phyloP scores from a whole-genome alignment of 1,140 invertebrate species.

The Bombus ignitus region DNA sequence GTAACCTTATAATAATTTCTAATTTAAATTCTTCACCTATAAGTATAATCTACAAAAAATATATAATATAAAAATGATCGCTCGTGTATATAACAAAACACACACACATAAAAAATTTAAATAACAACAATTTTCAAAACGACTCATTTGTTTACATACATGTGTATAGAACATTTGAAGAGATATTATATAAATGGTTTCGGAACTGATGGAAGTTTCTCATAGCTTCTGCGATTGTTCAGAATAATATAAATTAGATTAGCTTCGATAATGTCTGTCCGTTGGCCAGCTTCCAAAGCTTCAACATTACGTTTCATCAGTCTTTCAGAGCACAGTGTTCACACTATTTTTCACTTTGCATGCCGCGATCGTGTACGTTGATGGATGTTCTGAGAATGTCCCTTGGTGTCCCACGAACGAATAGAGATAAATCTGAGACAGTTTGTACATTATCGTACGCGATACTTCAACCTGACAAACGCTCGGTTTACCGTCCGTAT shows the following conservation, averaged over 20 bases:
- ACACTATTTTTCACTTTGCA: constrained; percentile 41
- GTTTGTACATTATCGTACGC: neutral
- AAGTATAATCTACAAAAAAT: too few relatives aligned
- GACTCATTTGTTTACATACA: too few relatives aligned
- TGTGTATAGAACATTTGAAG: too few relatives aligned
- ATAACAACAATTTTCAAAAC: too few relatives aligned
- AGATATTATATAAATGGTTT: too few relatives aligned
- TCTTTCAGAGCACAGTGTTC: constrained; percentile 4
- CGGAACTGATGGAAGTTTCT: too few relatives aligned
- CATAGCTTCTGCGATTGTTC: neutral
- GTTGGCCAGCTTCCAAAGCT: constrained; percentile 46
- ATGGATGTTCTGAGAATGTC: constrained; percentile 34
- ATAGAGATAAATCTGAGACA: constrained; percentile 28
- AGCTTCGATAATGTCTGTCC: constrained; percentile 30
- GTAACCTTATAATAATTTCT: too few relatives aligned
- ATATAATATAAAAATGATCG: too few relatives aligned
- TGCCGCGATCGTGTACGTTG: constrained; percentile 26
- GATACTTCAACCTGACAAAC: neutral
- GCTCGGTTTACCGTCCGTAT: neutral
- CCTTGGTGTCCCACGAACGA: neutral
- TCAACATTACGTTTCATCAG: constrained; percentile 30
- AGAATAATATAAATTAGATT: neutral
- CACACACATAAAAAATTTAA: too few relatives aligned
- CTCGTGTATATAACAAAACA: too few relatives aligned
- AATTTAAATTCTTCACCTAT: too few relatives aligned